Conservation (phyloP, 2,888 invertebrate genomes). For the Drymonia ruficornis region DNA sequence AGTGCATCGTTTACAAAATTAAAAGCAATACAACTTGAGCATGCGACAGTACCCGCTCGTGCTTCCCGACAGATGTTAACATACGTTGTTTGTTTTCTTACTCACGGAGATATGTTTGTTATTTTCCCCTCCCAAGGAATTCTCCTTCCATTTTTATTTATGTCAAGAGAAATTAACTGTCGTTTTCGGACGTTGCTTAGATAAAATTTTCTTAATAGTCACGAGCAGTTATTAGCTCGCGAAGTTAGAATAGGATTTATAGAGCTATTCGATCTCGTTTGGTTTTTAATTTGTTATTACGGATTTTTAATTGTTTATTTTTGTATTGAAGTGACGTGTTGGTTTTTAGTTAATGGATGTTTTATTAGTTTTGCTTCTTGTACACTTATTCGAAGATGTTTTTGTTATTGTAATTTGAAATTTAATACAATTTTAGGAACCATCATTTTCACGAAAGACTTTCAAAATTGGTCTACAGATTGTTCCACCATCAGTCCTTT, state of each 20-base stretch:
- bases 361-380: not conserved
- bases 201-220: conserved; percentile 70
- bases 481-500: no score
- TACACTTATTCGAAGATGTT: not conserved
- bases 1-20: conserved; percentile 16
- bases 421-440: no score
- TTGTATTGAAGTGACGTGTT: not conserved
- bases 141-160: conserved; percentile 75
- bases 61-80: conserved; percentile 80
- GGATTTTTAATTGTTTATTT: conserved; percentile 3
- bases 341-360: not conserved
- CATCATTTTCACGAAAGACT: no score
- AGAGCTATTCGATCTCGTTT: conserved; percentile 12
- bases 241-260: conserved; percentile 16
- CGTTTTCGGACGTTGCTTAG: conserved; percentile 58
- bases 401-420: not conserved
- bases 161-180: conserved; percentile 80
- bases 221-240: conserved; percentile 49
- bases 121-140: conserved; percentile 64
- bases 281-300: conserved; percentile 12
- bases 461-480: no score
- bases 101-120: conserved; percentile 82
- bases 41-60: conserved; percentile 66
- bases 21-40: conserved; percentile 41
- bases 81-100: conserved; percentile 83